Evolutionary conservation across 2,888 invertebrate genomes (phyloP), one percentile per base, ranked within the genome.

Genomic region (Arrhopalites spinosus): DNA sequence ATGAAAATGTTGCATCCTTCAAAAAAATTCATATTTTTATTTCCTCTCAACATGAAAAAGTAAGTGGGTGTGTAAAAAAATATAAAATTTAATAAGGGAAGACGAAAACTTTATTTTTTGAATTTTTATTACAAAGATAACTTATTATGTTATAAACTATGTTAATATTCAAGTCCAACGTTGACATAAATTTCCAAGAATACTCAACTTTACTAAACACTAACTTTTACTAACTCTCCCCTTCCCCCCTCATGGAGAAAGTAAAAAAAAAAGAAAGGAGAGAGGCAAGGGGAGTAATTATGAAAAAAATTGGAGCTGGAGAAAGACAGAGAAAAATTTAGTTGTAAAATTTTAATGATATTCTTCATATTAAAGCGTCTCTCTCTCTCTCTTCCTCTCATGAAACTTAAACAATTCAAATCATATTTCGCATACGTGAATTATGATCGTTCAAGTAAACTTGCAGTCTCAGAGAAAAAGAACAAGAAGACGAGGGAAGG

Each of bases 341-440:
- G 2, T n/a, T 17, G 3, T 20, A 3, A 50, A 50, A 50, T 50
- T 50, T 20, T 50, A 15, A 50, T 50, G n/a, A 36, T 36, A 5
- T 50, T 2, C 23, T 56, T 59, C 59, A 13, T 20, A 59, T 59
- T 59, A 25, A 59, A 7, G 59, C 23, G 7, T 59, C 59, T 8
- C 53, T 56, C 23, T n/a, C n/a, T n/a, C n/a, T n/a, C n/a, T n/a
- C n/a, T n/a, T n/a, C n/a, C n/a, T 59, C 59, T 25, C 59, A 59
- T 59, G 59, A 20, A 59, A 59, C 25, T 59, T 59, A 27, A 59
- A 59, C 59, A 59, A 25, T 59, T 59, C 27, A 27, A 59, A 53
- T n/a, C 59, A 25, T 2, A 59, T 56, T 11, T 25, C 59, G 17
- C 15, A 50, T 3, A 59, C 8, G 25, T 36, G 15, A 59, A 59